Evolutionary conservation across 2,797 vertebrate species (phyloP).

Genomic region (Astyanax mexicanus): DNA sequence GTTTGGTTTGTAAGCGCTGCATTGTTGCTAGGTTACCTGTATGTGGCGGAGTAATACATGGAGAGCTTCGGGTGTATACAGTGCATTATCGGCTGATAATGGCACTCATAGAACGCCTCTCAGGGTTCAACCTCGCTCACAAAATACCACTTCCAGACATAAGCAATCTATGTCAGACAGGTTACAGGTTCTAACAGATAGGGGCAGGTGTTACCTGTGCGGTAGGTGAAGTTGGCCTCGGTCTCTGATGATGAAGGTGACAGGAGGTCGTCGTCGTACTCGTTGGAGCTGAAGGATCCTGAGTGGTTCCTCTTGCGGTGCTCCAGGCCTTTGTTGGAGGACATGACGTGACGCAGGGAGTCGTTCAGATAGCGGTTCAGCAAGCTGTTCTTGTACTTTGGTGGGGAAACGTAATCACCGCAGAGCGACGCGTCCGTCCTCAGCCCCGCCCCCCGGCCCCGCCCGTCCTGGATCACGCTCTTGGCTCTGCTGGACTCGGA

Average conservation of each 20-base stretch:
- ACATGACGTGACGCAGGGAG: constrained; percentile 98
- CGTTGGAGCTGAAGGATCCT: constrained; percentile 98
- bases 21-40: too few species aligned
- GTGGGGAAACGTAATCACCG: constrained; percentile 95
- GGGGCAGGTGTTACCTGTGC: constrained; percentile 93
- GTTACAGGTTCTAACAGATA: background rate
- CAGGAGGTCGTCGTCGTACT: constrained; percentile 96
- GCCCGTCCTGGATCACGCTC: constrained; percentile 92
- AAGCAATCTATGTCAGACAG: too few species aligned
- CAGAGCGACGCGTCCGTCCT: constrained; percentile 83
- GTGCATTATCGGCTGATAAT: too few species aligned
- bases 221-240: constrained; percentile 96
- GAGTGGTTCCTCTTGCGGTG: constrained; percentile 97
- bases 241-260: constrained; percentile 96
- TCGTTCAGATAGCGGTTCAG: constrained; percentile 99
- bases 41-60: too few species aligned
- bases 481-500: constrained; percentile 87
- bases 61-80: too few species aligned
- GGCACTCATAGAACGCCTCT: too few species aligned
- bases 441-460: constrained; percentile 85
- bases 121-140: too few species aligned
- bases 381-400: constrained; percentile 98
- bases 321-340: constrained; percentile 90
- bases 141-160: too few species aligned
- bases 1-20: too few species aligned